Base-by-base conservation (phyloP, 2,888 invertebrate genomes). In the Pseudococcus viburni region DNA sequence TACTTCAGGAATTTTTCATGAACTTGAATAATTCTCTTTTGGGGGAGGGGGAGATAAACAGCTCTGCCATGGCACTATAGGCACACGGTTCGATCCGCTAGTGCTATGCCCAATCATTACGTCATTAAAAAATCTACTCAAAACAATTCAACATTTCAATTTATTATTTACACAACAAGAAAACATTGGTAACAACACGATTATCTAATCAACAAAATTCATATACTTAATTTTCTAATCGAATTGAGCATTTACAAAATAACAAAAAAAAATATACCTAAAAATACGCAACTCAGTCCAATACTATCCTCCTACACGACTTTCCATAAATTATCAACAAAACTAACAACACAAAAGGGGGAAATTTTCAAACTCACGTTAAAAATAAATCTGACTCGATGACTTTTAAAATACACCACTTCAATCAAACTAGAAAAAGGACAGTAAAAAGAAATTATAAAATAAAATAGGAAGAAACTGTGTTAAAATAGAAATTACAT, bases 71-170 rank as follows among this genome's bases (percentile, higher is more conserved):
- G n/a, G n/a, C n/a, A n/a, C n/a, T n/a, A n/a, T n/a, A n/a, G n/a
- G n/a, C n/a, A 33, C 3, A 33, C 26, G 3, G 26, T 1, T 33
- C 1, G 26, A 12, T 51, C 11, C 12, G 5, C 48, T 51, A 12
- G 15, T 15, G 48, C 8, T 9, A 51, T 9, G 15, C 11, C 12
- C 11, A 51, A 51, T 51, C 11, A 55, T 91, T 90, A 90, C 91
- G 94, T 22, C 3, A 73, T 12, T 9, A 26, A 73, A 15, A 73
- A 26, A 33, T 73, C 33, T 39, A 73, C 33, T 15, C 19, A 73
- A 17, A 39, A 73, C 5, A 0, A 17, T 46, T 46, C 46, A 83
- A 83, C 80, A 46, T 46, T 46, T 77, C 42, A 80, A 17, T 42
- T n/a, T 46, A 42, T 22, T 33, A 73, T 73, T 73, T 73, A 33